phyloP scores from a whole-genome alignment of 2,113 vertebrate genomes.

The Myanophis thanlyinensis region DNA sequence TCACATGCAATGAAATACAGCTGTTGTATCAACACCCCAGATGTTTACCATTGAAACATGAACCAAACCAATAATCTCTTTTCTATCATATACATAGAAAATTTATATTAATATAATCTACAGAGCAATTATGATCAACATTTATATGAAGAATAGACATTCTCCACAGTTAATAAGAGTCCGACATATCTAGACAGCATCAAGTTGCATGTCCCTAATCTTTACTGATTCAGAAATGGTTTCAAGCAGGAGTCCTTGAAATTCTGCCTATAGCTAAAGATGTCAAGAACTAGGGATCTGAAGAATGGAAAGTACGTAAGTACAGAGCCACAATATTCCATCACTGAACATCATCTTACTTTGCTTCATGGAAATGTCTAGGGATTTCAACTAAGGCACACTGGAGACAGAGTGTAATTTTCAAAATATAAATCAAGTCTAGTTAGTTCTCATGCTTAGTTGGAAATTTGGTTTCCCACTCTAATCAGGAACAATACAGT shows the following conservation, averaged over 20 bases:
- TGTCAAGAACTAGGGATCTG: not conserved
- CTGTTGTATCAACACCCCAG: not conserved
- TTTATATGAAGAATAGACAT: not conserved
- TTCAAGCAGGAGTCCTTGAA: not conserved
- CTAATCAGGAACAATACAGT: not conserved
- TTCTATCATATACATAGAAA: not conserved
- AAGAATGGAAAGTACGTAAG: not conserved
- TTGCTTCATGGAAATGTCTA: not conserved
- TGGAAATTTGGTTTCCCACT: not conserved
- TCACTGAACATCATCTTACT: not conserved
- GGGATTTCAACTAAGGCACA: not conserved
- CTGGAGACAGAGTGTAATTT: not conserved
- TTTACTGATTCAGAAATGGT: not conserved
- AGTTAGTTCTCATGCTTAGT: not conserved
- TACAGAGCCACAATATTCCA: not conserved
- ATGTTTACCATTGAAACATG: not conserved
- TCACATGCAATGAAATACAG: not conserved
- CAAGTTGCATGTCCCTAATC: not conserved
- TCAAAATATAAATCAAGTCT: not conserved
- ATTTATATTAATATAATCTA: not conserved
- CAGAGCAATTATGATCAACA: not conserved
- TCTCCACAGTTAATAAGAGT: not conserved
- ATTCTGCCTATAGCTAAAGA: not conserved
- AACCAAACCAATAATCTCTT: not conserved
- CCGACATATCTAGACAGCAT: not conserved